Percentiles rank a stretch among this genome's conserved stretches.
These are phyloP conservation scores for Petrolisthes cinctipes DNA, from an alignment of 2,888 invertebrate genomes.

Conservation along the genomic window DNA sequence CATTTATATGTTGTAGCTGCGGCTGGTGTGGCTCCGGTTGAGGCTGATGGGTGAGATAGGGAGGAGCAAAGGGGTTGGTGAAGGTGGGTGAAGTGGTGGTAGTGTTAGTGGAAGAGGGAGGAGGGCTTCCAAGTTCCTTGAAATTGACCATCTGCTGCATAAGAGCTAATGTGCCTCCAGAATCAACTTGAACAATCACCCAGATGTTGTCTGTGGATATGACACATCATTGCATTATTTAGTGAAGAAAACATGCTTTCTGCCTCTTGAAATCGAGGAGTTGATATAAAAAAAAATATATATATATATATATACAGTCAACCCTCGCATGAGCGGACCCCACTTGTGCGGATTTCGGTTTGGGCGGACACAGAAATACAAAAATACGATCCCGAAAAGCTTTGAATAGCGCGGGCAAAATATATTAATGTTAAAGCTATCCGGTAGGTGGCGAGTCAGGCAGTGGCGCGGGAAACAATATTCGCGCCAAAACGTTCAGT, in stretches of 20 bases:
- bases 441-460: too few species aligned
- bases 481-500: too few species aligned
- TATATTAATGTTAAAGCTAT: too few species aligned
- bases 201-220: conserved; percentile 79
- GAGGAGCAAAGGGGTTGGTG: conserved; percentile 53
- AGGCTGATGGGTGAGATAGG: conserved; percentile 25
- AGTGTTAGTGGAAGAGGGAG: conserved; percentile 62
- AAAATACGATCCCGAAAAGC: too few species aligned
- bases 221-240: background rate
- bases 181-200: conserved; percentile 85
- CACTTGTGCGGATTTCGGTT: too few species aligned
- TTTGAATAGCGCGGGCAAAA: too few species aligned
- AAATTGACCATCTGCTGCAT: conserved; percentile 82
- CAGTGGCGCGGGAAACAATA: too few species aligned
- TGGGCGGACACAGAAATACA: too few species aligned
- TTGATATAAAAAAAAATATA: conserved; percentile 19
- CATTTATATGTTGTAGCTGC: background rate
- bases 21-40: background rate
- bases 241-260: background rate
- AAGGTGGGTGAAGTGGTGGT: conserved; percentile 25
- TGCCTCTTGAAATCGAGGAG: too few species aligned
- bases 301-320: too few species aligned
- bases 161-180: conserved; percentile 83
- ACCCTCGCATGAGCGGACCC: too few species aligned
- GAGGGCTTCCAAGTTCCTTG: conserved; percentile 72